These are phyloP conservation scores for Morus bassanus DNA, from an alignment of 2,797 vertebrate species.

Conservation along the genomic window DNA sequence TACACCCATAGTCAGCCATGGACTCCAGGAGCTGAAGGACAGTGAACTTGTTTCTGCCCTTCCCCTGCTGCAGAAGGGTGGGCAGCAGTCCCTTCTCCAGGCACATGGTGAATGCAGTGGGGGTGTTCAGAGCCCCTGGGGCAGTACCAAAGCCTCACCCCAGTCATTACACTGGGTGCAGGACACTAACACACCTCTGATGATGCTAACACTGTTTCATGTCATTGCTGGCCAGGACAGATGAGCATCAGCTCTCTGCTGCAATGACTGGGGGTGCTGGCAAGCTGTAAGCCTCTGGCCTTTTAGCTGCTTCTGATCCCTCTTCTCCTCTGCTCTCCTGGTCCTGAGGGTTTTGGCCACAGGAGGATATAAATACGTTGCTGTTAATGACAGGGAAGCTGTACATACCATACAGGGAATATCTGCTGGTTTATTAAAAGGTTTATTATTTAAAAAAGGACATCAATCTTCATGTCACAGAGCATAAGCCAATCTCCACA, in stretches of 20 bases:
- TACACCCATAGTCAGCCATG: background rate
- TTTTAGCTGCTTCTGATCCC: background rate
- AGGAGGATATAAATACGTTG: background rate
- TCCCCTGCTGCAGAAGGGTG: background rate
- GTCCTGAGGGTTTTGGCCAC: background rate
- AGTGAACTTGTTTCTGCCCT: background rate
- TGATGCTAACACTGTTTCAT: background rate
- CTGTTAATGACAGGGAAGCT: background rate
- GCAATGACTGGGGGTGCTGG: background rate
- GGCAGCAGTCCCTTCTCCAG: background rate
- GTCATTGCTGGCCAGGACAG: background rate
- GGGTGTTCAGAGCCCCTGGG: accelerated
- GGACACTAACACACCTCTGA: background rate
- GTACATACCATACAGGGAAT: background rate
- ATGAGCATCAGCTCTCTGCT: background rate
- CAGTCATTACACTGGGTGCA: background rate
- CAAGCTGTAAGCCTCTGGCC: background rate
- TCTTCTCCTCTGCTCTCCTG: background rate
- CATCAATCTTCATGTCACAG: background rate
- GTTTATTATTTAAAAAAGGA: background rate
- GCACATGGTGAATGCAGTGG: background rate
- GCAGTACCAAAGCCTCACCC: background rate
- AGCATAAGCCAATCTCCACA: background rate
- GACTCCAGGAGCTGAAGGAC: background rate
- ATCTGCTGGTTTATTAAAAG: background rate